phyloP scores from a whole-genome alignment of 2,113 vertebrate genomes.

The Sarotherodon lohbergeri region DNA sequence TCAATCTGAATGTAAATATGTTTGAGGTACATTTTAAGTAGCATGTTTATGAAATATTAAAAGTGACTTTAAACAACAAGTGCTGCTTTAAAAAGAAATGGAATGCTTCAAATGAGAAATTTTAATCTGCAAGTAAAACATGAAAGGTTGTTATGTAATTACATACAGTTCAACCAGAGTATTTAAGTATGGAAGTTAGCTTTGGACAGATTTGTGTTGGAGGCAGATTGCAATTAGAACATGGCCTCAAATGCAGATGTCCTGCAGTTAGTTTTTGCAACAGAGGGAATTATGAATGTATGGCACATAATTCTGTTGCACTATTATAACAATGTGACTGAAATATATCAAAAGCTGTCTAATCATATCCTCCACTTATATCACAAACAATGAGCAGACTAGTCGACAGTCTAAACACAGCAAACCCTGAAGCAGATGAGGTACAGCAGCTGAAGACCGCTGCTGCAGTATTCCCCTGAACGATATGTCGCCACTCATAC shows the following conservation, averaged over 20 bases:
- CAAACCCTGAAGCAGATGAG: neutral
- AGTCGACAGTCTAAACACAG: neutral
- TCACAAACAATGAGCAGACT: neutral
- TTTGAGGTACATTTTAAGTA: neutral
- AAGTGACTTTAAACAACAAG: neutral
- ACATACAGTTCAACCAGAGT: neutral
- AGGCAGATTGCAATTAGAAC: neutral
- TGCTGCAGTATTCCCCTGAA: neutral
- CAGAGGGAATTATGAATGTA: neutral
- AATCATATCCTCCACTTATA: neutral
- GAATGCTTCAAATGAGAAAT: neutral
- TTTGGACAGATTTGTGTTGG: neutral
- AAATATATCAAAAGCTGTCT: neutral
- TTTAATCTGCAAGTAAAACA: neutral
- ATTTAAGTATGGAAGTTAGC: neutral
- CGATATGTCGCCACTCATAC: neutral
- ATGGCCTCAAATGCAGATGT: neutral
- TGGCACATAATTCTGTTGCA: neutral
- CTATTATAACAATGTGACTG: neutral
- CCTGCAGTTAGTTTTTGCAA: neutral
- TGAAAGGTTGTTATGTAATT: neutral
- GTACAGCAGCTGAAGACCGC: neutral
- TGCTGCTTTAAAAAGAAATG: neutral
- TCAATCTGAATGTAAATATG: neutral
- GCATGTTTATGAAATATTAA: neutral